These are phyloP conservation scores for Trissolcus brochymenae DNA, from an alignment of 2,888 invertebrate species.

Conservation along the genomic window DNA sequence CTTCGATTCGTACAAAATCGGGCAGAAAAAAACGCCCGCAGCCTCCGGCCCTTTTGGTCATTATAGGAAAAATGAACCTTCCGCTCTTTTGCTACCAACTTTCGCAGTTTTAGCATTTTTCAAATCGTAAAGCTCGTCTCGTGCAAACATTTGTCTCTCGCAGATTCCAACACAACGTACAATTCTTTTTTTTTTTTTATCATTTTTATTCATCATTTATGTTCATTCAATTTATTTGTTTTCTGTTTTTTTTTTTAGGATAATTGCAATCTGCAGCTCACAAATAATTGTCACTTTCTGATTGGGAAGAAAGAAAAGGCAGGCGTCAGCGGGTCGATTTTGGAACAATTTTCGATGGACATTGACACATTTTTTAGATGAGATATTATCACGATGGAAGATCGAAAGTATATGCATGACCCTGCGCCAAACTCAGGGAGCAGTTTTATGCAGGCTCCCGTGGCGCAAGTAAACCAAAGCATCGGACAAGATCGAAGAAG, in stretches of 20 bases:
- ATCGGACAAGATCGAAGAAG: constrained; percentile 67
- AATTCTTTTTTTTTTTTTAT: too few species aligned
- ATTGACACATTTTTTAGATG: constrained; percentile 67
- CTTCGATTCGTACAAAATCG: constrained; percentile 44
- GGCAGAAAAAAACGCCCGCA: constrained; percentile 18
- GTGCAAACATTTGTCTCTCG: too few species aligned
- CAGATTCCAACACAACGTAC: too few species aligned
- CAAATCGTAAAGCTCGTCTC: too few species aligned
- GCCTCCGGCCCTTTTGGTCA: constrained; percentile 24
- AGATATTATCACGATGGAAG: constrained; percentile 66
- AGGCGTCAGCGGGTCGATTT: neutral
- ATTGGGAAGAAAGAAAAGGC: too few species aligned
- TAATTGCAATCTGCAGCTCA: too few species aligned
- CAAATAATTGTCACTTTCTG: too few species aligned
- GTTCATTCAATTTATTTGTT: too few species aligned
- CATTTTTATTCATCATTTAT: too few species aligned
- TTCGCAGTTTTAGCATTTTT: too few species aligned
- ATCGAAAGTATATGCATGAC: constrained; percentile 69
- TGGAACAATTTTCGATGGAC: constrained; percentile 42
- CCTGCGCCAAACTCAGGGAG: constrained; percentile 69
- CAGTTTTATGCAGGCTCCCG: constrained; percentile 70
- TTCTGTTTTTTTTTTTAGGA: too few species aligned
- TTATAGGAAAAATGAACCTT: constrained; percentile 45
- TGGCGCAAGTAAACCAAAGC: constrained; percentile 64
- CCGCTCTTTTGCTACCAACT: too few species aligned